Base-by-base conservation (phyloP, 2,113 vertebrate species). In the Petroica traversi region DNA sequence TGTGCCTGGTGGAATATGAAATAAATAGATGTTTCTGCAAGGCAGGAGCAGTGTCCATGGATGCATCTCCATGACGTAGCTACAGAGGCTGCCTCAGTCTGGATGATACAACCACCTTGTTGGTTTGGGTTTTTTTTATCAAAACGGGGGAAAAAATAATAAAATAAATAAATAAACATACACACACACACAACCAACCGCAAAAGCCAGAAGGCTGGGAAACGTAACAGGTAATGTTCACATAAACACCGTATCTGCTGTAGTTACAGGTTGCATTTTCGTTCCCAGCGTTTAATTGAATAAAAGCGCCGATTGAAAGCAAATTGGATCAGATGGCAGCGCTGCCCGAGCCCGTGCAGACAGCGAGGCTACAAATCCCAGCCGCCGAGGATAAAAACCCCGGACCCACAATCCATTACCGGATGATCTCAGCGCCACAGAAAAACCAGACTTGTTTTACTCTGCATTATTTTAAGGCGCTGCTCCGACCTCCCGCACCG, bases 1-100 rank as follows among this genome's bases (percentile, higher is more conserved):
- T 38, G n/a, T 40, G 49, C 28, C 9, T 36, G 5, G 1, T 3
- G 19, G 22, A 71, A 54, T 40, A n/a, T 49, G 19, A 55, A 88
- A 88, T 26, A 73, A 68, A 75, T 8, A 58, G 26, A 29, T 54
- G 59, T 62, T 71, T 83, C 78, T 93, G 87, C 85, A 64, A 88
- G 51, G 84, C 90, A 93, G 69, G 17, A 93, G 84, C 96, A 93
- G 86, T 67, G 94, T 80, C 92, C 89, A 90, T 94, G 92, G 93
- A 96, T 93, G 90, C 92, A 80, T 93, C 94, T 94, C 88, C 68
- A 48, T 95, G 96, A 96, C 92, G 89, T 93, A 92, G 92, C 51
- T 34, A 82, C 46, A 77, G 74, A 94, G 93, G 67, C 92, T 92
- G 85, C 31, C 84, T 91, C 26, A 73, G 59, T 14, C 92, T 4